These are phyloP conservation scores for Villa cingulata DNA, from an alignment of 2,888 invertebrate species.

Conservation along the genomic window DNA sequence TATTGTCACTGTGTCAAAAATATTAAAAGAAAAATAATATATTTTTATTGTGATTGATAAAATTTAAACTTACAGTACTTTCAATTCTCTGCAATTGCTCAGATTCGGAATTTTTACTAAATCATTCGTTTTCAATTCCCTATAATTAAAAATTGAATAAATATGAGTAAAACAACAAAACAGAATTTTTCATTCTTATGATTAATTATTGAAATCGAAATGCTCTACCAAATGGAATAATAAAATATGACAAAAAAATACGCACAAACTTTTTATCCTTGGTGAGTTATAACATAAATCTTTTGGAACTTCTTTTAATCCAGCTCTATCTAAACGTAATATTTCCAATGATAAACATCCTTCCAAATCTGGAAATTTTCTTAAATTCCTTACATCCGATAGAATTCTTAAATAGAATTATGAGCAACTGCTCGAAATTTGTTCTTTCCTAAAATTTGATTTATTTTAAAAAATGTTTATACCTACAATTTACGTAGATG, in stretches of 20 bases:
- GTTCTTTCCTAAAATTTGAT: slow-evolving; percentile 17
- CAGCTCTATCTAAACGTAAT: slow-evolving; percentile 70
- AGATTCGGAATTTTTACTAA: slow-evolving; percentile 63
- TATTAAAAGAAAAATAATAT: slow-evolving; percentile 1
- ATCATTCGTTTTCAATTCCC: slow-evolving; percentile 75
- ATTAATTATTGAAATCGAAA: too few species aligned
- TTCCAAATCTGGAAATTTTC: slow-evolving; percentile 68
- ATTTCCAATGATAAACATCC: slow-evolving; percentile 66
- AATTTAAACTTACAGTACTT: slow-evolving; percentile 53
- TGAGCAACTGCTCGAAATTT: slow-evolving; percentile 22
- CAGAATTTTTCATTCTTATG: too few species aligned
- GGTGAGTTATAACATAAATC: slow-evolving; percentile 66
- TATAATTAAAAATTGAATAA: slow-evolving; percentile 39
- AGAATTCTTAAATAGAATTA: slow-evolving; percentile 48
- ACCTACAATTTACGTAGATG: slow-evolving; percentile 69
- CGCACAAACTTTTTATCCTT: slow-evolving; percentile 73
- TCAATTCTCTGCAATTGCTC: slow-evolving; percentile 62
- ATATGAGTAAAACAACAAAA: not conserved
- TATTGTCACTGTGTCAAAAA: slow-evolving; percentile 3
- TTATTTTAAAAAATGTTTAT: slow-evolving; percentile 13
- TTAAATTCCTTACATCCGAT: slow-evolving; percentile 70
- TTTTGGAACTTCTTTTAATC: slow-evolving; percentile 54
- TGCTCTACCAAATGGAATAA: too few species aligned
- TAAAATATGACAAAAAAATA: too few species aligned
- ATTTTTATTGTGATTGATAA: not conserved